Conservation (phyloP, 37 sponge, comb jelly and placozoan species). For the Aphrocallistes beatrix region DNA sequence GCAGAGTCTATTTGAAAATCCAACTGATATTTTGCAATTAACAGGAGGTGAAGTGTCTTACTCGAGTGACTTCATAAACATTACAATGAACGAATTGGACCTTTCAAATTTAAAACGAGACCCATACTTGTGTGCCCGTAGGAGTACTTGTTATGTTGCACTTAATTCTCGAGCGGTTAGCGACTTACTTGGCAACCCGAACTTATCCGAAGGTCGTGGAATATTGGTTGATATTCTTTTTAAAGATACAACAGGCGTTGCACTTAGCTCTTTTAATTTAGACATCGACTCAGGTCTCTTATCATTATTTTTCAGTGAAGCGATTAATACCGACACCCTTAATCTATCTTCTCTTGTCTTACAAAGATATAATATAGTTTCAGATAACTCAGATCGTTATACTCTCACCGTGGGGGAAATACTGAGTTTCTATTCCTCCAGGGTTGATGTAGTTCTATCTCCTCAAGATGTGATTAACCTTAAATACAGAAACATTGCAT, state of each 20-base stretch:
- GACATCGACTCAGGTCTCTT: conserved; percentile 42
- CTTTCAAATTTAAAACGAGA: background rate
- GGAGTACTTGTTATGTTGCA: conserved; percentile 19
- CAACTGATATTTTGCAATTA: background rate
- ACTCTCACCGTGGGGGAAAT: background rate
- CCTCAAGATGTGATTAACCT: conserved; percentile 22
- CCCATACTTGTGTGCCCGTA: conserved; percentile 21
- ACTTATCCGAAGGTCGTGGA: conserved; percentile 34
- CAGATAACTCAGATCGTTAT: background rate
- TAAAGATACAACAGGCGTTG: conserved; percentile 39
- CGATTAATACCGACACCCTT: background rate
- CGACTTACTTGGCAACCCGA: conserved; percentile 16
- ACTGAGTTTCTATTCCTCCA: background rate
- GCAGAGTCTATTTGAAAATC: conserved; percentile 24
- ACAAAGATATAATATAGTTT: background rate
- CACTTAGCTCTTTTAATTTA: conserved; percentile 54
- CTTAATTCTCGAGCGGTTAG: background rate
- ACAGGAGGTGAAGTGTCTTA: background rate
- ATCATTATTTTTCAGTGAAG: conserved; percentile 21
- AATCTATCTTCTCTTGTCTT: background rate
- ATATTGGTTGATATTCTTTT: conserved; percentile 38
- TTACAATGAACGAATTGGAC: background rate
- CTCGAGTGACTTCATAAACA: background rate
- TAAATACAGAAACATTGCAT: background rate
- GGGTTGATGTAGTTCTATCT: background rate